These are phyloP conservation scores for Latrodectus hesperus DNA, from an alignment of 2,888 invertebrate species.

Conservation along the genomic window DNA sequence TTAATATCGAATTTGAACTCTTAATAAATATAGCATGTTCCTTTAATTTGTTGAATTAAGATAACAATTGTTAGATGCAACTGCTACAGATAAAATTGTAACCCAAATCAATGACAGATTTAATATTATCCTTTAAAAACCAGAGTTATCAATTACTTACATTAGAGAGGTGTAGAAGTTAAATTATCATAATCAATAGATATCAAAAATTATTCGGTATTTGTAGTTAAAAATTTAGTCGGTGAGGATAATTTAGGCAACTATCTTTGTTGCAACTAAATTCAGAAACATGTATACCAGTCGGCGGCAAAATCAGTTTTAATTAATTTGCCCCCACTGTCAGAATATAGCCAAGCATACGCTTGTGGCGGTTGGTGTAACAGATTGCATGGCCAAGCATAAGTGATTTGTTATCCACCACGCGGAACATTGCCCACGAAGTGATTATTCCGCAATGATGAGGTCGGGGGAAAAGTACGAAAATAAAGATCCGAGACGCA, in stretches of 20 bases:
- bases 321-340: slow-evolving; percentile 9
- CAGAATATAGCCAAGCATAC: background rate
- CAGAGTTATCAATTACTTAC: no score
- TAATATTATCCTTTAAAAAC: no score
- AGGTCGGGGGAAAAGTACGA: background rate
- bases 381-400: slow-evolving; percentile 6
- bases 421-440: background rate
- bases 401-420: background rate
- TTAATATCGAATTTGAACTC: no score
- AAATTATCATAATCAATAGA: background rate
- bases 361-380: background rate
- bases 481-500: background rate
- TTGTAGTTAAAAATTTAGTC: background rate
- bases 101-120: no score
- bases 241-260: background rate
- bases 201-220: background rate
- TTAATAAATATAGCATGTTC: no score
- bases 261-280: background rate
- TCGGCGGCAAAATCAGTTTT: slow-evolving; percentile 3
- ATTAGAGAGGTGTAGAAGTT: background rate
- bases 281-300: background rate
- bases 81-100: no score
- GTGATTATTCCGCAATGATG: background rate
- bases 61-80: no score
- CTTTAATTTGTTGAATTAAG: no score